Percentiles rank a stretch among this genome's conserved stretches.
Evolutionary conservation across 1,140 invertebrate genomes (phyloP).

Genomic region (Papilio polytes): DNA sequence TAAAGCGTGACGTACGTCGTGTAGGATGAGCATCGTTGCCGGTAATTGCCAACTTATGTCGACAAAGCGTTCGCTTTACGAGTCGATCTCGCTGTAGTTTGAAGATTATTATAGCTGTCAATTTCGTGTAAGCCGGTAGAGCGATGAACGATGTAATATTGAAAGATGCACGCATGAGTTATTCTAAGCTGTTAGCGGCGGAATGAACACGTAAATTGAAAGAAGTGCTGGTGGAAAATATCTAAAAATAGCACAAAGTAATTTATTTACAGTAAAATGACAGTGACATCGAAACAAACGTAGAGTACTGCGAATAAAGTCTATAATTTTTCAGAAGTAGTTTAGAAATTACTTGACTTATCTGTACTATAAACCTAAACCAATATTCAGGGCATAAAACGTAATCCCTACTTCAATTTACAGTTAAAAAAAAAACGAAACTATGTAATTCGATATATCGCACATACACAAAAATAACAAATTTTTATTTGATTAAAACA

Average conservation of each 20-base stretch:
- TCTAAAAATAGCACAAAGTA: neutral
- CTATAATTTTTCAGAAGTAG: neutral
- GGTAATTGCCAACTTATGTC: conserved; percentile 65
- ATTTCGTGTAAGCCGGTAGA: conserved; percentile 43
- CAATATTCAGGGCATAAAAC: too few relatives aligned
- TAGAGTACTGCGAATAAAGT: neutral
- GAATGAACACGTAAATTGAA: conserved; percentile 8
- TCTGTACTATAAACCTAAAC: too few relatives aligned
- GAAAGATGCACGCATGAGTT: conserved; percentile 23
- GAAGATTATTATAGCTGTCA: conserved; percentile 63
- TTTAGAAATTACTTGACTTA: too few relatives aligned
- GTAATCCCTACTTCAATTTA: too few relatives aligned
- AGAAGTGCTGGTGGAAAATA: neutral
- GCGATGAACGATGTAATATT: conserved; percentile 30
- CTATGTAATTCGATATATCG: neutral
- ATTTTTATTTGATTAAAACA: neutral
- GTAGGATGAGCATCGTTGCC: conserved; percentile 35
- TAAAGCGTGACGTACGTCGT: conserved; percentile 43
- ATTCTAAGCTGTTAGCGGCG: conserved; percentile 17
- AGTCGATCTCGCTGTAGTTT: conserved; percentile 53
- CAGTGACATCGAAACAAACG: conserved; percentile 50
- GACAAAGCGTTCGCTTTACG: conserved; percentile 56
- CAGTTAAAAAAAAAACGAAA: neutral
- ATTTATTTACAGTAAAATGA: conserved; percentile 47
- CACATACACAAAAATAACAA: neutral